Conservation (phyloP, 2,888 invertebrate species). For the Hemicrepidius hirtus region DNA sequence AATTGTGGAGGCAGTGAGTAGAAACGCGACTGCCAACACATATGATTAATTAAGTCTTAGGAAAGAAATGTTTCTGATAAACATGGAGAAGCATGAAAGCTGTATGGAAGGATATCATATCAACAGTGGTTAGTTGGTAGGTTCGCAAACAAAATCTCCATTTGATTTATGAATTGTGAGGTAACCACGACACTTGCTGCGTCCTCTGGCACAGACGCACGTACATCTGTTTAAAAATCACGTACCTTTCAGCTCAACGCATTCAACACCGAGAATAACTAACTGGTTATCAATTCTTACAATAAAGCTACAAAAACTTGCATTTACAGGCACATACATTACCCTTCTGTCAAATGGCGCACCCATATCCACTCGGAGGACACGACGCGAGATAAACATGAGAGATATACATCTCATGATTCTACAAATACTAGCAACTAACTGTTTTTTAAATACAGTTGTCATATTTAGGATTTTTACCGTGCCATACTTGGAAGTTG, state of each 20-base stretch:
- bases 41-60: too few species aligned
- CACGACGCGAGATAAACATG: conserved; percentile 39
- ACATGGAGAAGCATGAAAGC: too few species aligned
- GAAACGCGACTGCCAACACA: too few species aligned
- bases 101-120: not conserved
- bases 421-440: conserved; percentile 38
- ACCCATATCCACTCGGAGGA: conserved; percentile 45
- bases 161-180: conserved; percentile 34
- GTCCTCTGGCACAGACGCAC: conserved; percentile 23
- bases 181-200: conserved; percentile 26
- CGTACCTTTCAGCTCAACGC: conserved; percentile 27
- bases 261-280: conserved; percentile 41
- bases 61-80: too few species aligned
- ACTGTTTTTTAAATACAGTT: conserved; percentile 33
- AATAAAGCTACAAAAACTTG: conserved; percentile 47
- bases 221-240: conserved; percentile 42
- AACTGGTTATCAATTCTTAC: conserved; percentile 51
- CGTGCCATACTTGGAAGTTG: conserved; percentile 18
- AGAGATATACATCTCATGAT: conserved; percentile 38
- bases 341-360: conserved; percentile 45
- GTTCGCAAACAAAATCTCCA: conserved; percentile 10
- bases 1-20: too few species aligned
- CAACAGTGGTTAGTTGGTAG: not conserved
- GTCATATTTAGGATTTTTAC: conserved; percentile 23
- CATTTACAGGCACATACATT: conserved; percentile 42